These are phyloP conservation scores for Pitangus sulphuratus DNA, from an alignment of 2,797 vertebrate genomes.

Conservation along the genomic window DNA sequence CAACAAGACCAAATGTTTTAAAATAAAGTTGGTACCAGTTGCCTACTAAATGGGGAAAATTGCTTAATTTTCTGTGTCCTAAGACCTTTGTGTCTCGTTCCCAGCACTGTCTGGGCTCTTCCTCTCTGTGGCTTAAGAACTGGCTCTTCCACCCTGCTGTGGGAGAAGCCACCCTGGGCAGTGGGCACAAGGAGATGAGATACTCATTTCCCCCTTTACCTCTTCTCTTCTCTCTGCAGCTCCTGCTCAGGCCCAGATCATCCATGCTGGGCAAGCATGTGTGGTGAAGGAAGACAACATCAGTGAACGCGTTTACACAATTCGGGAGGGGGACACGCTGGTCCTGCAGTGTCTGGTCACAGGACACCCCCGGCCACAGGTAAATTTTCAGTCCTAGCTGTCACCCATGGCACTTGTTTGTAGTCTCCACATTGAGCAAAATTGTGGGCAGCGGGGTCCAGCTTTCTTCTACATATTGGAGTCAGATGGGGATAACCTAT, in stretches of 20 bases:
- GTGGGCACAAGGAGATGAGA: not conserved
- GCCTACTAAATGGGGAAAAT: not conserved
- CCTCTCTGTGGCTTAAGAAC: not conserved
- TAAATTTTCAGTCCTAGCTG: conserved; percentile 52
- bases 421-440: not conserved
- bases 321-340: conserved; percentile 93
- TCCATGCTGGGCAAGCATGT: conserved; percentile 94
- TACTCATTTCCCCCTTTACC: not conserved
- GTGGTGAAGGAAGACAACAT: conserved; percentile 98
- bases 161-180: not conserved
- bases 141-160: not conserved
- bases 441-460: not conserved
- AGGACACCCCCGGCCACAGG: conserved; percentile 96
- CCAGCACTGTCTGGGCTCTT: not conserved
- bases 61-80: accelerated
- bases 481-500: not conserved
- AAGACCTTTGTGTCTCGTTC: not conserved
- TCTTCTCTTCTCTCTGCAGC: conserved; percentile 75
- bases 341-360: conserved; percentile 95
- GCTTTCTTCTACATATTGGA: not conserved
- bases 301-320: conserved; percentile 97
- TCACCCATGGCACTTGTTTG: not conserved
- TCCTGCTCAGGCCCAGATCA: conserved; percentile 95
- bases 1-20: not conserved
- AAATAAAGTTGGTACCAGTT: not conserved